These are phyloP conservation scores for Pachycephala philippinensis DNA, from an alignment of 2,113 vertebrate genomes.

Conservation along the genomic window DNA sequence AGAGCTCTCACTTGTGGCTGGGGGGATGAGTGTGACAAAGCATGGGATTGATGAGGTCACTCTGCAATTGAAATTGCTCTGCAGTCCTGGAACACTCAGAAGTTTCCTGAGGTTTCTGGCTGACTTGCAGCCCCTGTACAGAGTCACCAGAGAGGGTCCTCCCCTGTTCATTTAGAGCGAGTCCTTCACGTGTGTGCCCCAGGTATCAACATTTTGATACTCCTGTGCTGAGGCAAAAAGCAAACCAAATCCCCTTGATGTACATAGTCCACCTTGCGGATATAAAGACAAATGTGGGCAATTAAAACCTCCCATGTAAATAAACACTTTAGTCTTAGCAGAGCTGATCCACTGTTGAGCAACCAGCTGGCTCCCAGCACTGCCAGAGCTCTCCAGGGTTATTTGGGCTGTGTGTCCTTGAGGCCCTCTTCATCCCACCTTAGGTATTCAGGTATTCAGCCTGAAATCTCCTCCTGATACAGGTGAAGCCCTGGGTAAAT, in stretches of 20 bases:
- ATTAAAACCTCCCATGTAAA: background rate
- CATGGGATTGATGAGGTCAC: background rate
- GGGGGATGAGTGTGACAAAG: fast-evolving
- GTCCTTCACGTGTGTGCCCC: background rate
- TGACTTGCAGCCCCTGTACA: background rate
- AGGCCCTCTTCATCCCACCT: background rate
- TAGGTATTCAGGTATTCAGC: background rate
- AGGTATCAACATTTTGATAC: background rate
- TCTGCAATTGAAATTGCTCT: background rate
- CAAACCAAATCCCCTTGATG: background rate
- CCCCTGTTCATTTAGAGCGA: background rate
- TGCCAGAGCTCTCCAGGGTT: background rate
- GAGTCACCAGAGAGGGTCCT: background rate
- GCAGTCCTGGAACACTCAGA: background rate
- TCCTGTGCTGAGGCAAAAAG: background rate
- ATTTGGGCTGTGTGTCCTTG: background rate
- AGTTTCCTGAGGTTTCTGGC: background rate
- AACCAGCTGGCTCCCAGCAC: fast-evolving
- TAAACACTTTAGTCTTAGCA: background rate
- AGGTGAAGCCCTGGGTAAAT: background rate
- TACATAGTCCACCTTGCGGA: background rate
- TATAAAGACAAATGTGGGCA: background rate
- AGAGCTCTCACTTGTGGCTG: background rate
- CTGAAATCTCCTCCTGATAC: background rate
- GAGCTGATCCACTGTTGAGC: background rate